Evolutionary conservation across 2,797 vertebrate species (phyloP).

Genomic region (Oceanodroma leucorhoa): DNA sequence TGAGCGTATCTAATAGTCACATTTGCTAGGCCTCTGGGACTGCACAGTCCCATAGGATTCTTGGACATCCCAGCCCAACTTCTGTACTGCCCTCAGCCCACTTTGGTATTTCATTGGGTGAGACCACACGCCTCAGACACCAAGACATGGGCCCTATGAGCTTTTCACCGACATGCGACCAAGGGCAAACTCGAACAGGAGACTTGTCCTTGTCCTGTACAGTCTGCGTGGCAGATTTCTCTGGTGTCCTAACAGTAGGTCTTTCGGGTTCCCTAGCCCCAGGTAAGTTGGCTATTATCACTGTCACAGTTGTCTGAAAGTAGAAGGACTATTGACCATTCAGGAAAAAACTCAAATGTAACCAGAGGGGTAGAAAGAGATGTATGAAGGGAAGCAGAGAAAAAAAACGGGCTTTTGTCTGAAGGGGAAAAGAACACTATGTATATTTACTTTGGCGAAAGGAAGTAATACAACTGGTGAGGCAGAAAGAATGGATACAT

Average conservation of each 20-base stretch:
- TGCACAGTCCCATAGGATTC: not conserved
- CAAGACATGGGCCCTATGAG: fast-evolving
- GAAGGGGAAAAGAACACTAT: not conserved
- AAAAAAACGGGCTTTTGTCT: not conserved
- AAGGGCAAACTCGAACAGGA: not conserved
- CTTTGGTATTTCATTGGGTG: not conserved
- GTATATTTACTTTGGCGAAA: not conserved
- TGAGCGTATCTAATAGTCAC: not conserved
- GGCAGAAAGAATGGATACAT: not conserved
- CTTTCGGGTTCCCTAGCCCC: not conserved
- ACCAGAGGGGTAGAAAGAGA: not conserved
- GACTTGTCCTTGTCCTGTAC: not conserved
- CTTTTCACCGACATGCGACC: fast-evolving
- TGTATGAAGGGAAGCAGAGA: not conserved
- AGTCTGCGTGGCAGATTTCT: not conserved
- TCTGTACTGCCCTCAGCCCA: not conserved
- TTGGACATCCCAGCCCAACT: not conserved
- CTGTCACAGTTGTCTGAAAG: not conserved
- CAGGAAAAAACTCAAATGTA: not conserved
- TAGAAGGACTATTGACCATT: not conserved
- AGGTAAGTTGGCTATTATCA: not conserved
- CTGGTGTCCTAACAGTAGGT: not conserved
- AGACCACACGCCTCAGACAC: not conserved
- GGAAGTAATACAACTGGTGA: not conserved
- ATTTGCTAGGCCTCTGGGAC: not conserved